Percentiles rank a stretch among this genome's conserved stretches.
phyloP scores from a whole-genome alignment of 1,140 invertebrate species.

The Octopus bimaculoides region DNA sequence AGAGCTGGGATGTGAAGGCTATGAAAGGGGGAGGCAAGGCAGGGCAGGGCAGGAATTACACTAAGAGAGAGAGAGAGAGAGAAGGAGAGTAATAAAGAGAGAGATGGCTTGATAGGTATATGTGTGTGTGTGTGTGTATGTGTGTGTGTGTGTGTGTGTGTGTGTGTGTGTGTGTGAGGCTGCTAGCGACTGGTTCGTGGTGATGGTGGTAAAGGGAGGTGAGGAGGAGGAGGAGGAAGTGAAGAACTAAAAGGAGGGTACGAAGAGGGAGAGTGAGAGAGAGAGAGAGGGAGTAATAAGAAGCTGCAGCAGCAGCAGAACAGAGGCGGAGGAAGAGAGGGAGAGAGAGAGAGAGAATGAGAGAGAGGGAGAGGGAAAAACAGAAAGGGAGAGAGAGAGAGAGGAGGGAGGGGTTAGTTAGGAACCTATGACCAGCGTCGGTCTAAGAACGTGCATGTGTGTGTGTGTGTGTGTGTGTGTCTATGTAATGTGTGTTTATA shows the following conservation, averaged over 20 bases:
- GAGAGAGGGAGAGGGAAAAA: neutral
- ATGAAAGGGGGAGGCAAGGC: neutral
- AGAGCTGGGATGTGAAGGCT: too few relatives aligned
- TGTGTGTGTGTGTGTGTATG: too few relatives aligned
- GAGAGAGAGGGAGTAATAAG: neutral
- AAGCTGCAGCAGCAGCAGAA: neutral
- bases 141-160: too few relatives aligned
- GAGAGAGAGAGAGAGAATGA: neutral
- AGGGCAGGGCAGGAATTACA: neutral
- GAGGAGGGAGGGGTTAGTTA: neutral
- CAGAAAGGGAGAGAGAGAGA: neutral
- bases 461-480: neutral
- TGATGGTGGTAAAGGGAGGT: too few relatives aligned
- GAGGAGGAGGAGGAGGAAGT: neutral
- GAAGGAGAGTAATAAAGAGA: neutral
- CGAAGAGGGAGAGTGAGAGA: too few relatives aligned
- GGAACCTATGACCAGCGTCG: neutral
- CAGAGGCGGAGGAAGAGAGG: neutral
- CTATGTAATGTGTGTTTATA: neutral
- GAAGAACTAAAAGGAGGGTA: slow-evolving; percentile 8
- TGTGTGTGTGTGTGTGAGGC: too few relatives aligned
- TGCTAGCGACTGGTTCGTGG: too few relatives aligned
- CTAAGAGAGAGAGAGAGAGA: neutral
- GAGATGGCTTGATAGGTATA: neutral
- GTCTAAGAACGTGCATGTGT: neutral